Base-by-base conservation (phyloP, 2,113 vertebrate genomes). In the Choloepus hoffmanni region DNA sequence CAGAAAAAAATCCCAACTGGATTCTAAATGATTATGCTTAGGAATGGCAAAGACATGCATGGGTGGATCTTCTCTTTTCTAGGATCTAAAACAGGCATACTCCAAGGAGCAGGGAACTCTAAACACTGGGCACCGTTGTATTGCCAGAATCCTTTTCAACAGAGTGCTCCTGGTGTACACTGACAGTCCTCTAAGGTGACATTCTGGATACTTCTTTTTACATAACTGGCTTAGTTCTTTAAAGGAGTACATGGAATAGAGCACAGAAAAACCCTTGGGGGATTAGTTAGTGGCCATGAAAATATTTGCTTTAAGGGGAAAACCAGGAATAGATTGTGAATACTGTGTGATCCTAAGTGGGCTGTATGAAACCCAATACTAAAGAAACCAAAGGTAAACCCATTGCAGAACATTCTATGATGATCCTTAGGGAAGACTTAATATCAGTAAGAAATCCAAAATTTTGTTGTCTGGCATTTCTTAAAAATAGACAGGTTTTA, bases 1-100 rank as follows among this genome's bases (percentile, higher is more conserved):
- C 83, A n/a, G 13, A 78, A 90, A 85, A n/a, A 65, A 92, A 72
- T 79, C 18, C 30, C 84, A 88, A 36, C 5, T 94, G 30, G 15
- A 45, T 62, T 93, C 18, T 95, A 82, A 85, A 60, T 60, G 55
- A 30, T 90, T 65, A 7, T 81, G 53, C 76, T 33, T 9, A 30
- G 5, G 18, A 48, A 50, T 68, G 76, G 68, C 70, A 60, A 45
- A 78, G 2, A 58, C 7, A 58, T 60, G 26, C 58, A 26, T 30
- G 30, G 36, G 7, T 93, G 48, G 24, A 30, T 67, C 60, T 92
- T 16, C 0, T 4, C 82, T 93, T 89, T 24, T 58, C 13, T 33
- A 53, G 15, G 58, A 74, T 58, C 9, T 11, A 92, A 48, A 8
- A 40, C 1, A 81, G 12, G 14, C 3, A 18, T 76, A 19, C 21